Conservation (phyloP, 2,888 invertebrate genomes). For the Chirona hameri region DNA sequence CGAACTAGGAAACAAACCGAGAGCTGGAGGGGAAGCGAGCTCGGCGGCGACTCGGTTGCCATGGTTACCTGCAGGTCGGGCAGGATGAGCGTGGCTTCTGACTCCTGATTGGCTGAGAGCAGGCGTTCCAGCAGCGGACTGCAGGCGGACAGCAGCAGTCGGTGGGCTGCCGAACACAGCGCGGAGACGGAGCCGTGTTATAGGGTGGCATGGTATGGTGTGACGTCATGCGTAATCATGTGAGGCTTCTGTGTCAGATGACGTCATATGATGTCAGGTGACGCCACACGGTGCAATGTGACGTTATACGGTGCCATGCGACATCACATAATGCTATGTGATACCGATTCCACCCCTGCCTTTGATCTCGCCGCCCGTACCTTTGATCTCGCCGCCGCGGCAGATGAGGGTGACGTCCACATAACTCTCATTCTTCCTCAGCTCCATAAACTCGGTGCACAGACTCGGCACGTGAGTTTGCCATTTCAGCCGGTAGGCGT, state of each 20-base stretch:
- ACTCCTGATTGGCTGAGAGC: not conserved
- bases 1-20: too few relatives aligned
- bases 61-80: conserved; percentile 11
- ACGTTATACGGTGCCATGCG: not conserved
- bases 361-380: not conserved
- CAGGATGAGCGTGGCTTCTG: conserved; percentile 13
- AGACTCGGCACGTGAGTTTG: conserved; percentile 7
- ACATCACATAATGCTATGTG: not conserved
- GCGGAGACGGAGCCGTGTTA: not conserved
- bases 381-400: not conserved
- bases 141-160: not conserved
- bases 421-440: not conserved
- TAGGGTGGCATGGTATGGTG: too few relatives aligned
- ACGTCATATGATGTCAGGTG: not conserved
- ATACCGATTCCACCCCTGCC: too few relatives aligned
- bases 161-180: not conserved
- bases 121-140: conserved; percentile 6
- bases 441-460: conserved; percentile 9
- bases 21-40: not conserved
- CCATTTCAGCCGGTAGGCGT: not conserved
- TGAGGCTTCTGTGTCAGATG: not conserved
- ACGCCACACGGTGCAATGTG: not conserved
- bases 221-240: not conserved
- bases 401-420: not conserved
- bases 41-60: not conserved